Evolutionary conservation across 2,113 vertebrate genomes (phyloP), one percentile per base, ranked within the genome.

Genomic region (Osmerus mordax): DNA sequence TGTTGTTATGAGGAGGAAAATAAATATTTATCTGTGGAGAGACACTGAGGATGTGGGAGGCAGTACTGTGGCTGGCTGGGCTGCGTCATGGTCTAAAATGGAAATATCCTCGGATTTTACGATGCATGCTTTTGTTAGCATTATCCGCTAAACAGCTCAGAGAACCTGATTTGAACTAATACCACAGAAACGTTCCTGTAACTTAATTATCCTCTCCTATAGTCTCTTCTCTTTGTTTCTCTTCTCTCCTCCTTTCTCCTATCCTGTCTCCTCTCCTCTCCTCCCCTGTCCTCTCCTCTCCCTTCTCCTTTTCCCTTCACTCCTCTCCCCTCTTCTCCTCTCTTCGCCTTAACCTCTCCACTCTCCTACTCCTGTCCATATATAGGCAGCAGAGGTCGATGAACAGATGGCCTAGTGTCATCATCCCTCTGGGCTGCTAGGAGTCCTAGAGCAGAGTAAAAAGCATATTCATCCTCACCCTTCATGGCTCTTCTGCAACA

Each of bases 331-430:
- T 61, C 28, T 54, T 78, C 15, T 65, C 2, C 2, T 70, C 18
- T 75, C 29, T 69, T 1, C 82, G 78, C 97, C 32, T 81, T 98
- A 78, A 93, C 91, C 0, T 99, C 96, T 5, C 97, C 96, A 1
- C 94, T 95, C 65, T 92, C 94, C 7, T 95, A 96, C 0, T 94
- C 96, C 55, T 6, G 0, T 75, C 98, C 14, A 54, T 98, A 78
- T 95, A 96, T 1, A 47, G 9, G 41, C 41, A 47, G 41, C 41
- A 47, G 41, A 47, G 41, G 41, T 47, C 9, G 0, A 47, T 47
- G 41, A 47, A 47, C 41, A 47, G 41, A 47, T 47, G 41, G 9
- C 41, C 41, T 11, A 41, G 36, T 41, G 36, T 41, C 36, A 4
- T 47, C 41, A 36, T 8, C 32, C 32, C 32, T 6, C 32, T 36